Conservation (phyloP, 2,797 vertebrate species). For the Tokudaia tokunoshimensis region DNA sequence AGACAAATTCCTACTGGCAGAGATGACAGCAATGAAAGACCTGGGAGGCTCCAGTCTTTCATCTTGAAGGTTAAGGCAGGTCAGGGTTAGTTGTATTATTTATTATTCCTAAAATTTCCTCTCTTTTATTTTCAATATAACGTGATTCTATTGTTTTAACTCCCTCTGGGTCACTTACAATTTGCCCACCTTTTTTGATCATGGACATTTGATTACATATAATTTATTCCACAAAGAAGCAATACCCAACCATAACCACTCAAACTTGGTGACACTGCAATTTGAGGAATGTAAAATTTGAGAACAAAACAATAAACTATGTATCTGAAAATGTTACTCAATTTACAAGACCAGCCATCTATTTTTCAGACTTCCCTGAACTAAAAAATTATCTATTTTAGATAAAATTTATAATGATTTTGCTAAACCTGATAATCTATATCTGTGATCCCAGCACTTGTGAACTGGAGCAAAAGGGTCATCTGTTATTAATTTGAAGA, state of each 20-base stretch:
- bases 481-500: neutral
- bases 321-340: neutral
- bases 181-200: neutral
- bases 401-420: neutral
- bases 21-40: neutral
- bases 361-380: neutral
- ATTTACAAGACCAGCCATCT: neutral
- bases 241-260: neutral
- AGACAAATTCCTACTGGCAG: neutral
- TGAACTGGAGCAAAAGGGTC: neutral
- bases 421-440: neutral
- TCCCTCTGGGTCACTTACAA: conserved; percentile 15
- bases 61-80: neutral
- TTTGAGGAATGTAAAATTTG: neutral
- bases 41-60: neutral
- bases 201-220: neutral
- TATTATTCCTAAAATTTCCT: neutral
- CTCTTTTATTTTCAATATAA: neutral
- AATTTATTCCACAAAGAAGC: neutral
- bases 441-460: neutral
- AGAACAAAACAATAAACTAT: neutral
- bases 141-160: conserved; percentile 27
- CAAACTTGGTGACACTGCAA: neutral
- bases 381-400: conserved; percentile 28
- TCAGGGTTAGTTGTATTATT: neutral